Percentiles rank a stretch among this genome's conserved stretches.
phyloP scores from a whole-genome alignment of 2,888 invertebrate genomes.

The Camptogramma bilineatum region DNA sequence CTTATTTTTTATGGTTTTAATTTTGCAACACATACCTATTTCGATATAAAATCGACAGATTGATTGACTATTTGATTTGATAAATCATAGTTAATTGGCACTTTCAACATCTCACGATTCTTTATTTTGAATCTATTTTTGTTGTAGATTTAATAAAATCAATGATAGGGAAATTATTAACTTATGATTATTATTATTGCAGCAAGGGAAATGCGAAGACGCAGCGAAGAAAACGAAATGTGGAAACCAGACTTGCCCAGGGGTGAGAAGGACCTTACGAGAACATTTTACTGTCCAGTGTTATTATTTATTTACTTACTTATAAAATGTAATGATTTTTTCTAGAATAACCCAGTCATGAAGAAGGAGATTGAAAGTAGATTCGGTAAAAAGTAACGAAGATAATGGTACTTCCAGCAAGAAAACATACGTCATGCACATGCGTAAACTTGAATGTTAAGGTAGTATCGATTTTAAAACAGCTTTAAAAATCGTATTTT shows the following conservation, averaged over 20 bases:
- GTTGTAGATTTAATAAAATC: neutral
- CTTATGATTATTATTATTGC: constrained; percentile 1
- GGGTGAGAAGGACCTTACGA: constrained; percentile 48
- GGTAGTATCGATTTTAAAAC: neutral
- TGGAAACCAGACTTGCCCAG: constrained; percentile 54
- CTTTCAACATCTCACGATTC: too few relatives aligned
- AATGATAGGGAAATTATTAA: neutral
- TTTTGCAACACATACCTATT: too few relatives aligned
- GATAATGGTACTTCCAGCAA: constrained; percentile 35
- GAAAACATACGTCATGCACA: constrained; percentile 12
- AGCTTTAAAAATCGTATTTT: too few relatives aligned
- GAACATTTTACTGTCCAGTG: too few relatives aligned
- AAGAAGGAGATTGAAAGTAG: constrained; percentile 54
- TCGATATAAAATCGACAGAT: too few relatives aligned
- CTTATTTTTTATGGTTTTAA: too few relatives aligned
- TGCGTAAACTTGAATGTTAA: constrained; percentile 6
- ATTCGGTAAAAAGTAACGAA: constrained; percentile 47
- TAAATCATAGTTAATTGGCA: too few relatives aligned
- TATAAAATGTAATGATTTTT: constrained; percentile 28
- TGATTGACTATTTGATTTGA: too few relatives aligned
- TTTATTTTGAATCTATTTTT: too few relatives aligned
- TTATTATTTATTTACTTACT: neutral
- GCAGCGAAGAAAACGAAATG: constrained; percentile 50
- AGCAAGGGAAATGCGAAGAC: constrained; percentile 47
- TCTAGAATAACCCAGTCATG: constrained; percentile 54